phyloP scores from a whole-genome alignment of 2,888 invertebrate species.

The Eilema sororculum region DNA sequence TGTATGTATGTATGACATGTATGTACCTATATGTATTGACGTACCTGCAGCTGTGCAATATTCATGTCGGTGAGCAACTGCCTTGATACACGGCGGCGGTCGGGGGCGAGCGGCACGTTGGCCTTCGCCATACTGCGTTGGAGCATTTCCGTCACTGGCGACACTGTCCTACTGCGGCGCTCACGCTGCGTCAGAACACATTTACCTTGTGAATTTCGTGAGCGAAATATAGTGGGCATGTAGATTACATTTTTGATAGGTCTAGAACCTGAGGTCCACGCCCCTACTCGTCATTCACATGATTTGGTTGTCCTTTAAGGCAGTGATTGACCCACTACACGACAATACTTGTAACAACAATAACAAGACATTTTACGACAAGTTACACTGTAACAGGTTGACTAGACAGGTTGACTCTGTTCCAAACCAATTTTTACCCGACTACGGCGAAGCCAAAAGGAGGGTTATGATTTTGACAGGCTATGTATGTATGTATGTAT shows the following conservation, averaged over 20 bases:
- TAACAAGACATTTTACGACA: no score
- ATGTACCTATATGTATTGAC: neutral
- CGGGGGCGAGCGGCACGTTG: constrained; percentile 93
- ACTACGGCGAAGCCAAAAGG: no score
- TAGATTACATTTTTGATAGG: neutral
- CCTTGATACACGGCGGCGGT: constrained; percentile 93
- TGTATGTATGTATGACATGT: neutral
- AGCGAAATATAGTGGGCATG: neutral
- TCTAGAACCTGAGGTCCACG: no score
- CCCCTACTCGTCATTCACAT: no score
- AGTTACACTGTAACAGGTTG: no score
- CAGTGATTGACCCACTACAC: no score
- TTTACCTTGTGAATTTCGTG: neutral
- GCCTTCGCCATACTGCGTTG: constrained; percentile 93
- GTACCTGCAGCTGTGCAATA: constrained; percentile 92
- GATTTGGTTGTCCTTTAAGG: no score
- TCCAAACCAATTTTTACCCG: no score
- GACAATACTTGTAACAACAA: no score
- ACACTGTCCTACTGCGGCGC: constrained; percentile 90
- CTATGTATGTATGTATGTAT: no score
- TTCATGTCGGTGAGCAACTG: constrained; percentile 97
- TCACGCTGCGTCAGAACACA: constrained; percentile 64
- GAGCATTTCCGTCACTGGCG: constrained; percentile 95
- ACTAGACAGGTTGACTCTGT: no score
- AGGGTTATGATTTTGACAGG: no score